Evolutionary conservation across 2,888 invertebrate genomes (phyloP).

Genomic region (Pheosia gnoma): DNA sequence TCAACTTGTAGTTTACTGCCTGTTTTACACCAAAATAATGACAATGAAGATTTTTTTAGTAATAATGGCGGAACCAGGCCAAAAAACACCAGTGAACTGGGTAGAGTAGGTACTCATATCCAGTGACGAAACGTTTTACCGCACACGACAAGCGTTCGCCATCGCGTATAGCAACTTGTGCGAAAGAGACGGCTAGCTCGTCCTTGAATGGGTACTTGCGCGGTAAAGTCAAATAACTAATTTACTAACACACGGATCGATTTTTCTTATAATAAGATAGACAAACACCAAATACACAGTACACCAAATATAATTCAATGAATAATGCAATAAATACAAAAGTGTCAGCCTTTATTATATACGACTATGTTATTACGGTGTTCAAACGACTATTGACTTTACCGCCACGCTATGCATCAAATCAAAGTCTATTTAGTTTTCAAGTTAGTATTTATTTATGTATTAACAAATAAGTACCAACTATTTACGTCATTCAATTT

Average conservation of each 20-base stretch:
- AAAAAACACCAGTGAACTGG: slow-evolving; percentile 70
- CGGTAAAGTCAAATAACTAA: slow-evolving; percentile 77
- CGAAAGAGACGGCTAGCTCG: slow-evolving; percentile 57
- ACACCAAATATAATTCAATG: neutral
- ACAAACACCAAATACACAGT: too few relatives aligned
- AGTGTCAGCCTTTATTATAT: neutral
- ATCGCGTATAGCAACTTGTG: slow-evolving; percentile 55
- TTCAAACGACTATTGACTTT: slow-evolving; percentile 31
- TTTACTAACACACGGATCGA: slow-evolving; percentile 20
- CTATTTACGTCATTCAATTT: too few relatives aligned
- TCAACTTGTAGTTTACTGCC: slow-evolving; percentile 18
- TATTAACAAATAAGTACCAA: too few relatives aligned
- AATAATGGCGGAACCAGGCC: slow-evolving; percentile 79
- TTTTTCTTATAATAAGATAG: neutral
- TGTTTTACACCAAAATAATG: slow-evolving; percentile 43
- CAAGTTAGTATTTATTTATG: neutral
- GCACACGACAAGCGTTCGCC: slow-evolving; percentile 51
- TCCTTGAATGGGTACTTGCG: slow-evolving; percentile 74
- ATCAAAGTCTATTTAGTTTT: slow-evolving; percentile 8
- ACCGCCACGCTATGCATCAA: slow-evolving; percentile 49
- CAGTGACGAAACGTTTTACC: slow-evolving; percentile 73
- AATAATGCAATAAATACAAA: neutral
- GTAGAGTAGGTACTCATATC: slow-evolving; percentile 63
- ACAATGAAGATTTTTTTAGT: slow-evolving; percentile 59
- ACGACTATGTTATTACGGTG: slow-evolving; percentile 15